Evolutionary conservation across 2,113 vertebrate species (phyloP).

Genomic region (Entomyzon cyanotis): DNA sequence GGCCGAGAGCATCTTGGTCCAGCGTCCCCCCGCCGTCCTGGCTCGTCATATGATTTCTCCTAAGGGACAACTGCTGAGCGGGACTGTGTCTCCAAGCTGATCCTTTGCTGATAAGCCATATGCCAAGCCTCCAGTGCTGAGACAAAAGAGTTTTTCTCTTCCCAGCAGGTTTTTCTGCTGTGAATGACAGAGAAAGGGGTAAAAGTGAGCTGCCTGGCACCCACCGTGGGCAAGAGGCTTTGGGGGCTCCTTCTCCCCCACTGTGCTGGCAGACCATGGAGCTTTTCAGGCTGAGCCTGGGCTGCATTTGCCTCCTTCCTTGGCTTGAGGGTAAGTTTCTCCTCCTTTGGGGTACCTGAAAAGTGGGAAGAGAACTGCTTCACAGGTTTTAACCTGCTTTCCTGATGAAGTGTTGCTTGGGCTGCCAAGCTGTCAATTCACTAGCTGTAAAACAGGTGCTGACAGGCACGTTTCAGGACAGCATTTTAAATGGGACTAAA

Average conservation of each 20-base stretch:
- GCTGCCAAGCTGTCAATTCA: not conserved
- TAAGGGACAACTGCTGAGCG: not conserved
- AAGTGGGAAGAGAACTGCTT: not conserved
- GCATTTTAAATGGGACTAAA: not conserved
- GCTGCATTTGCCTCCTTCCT: conserved; percentile 49
- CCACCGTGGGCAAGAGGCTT: not conserved
- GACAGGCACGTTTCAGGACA: not conserved
- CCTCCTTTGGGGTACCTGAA: not conserved
- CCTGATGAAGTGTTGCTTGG: not conserved
- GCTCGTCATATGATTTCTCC: not conserved
- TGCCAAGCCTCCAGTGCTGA: not conserved
- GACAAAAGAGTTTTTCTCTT: conserved; percentile 8
- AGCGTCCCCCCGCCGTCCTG: not conserved
- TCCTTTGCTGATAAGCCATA: conserved; percentile 14
- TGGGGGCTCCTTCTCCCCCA: not conserved
- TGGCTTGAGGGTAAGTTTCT: conserved; percentile 68
- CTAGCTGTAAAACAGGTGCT: not conserved
- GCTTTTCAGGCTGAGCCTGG: conserved; percentile 52
- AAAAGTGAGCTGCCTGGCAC: not conserved
- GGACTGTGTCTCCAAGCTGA: not conserved
- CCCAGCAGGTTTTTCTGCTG: not conserved
- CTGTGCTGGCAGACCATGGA: conserved; percentile 48
- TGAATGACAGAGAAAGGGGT: conserved; percentile 30
- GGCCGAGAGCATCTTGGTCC: not conserved
- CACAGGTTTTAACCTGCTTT: not conserved